Conservation (phyloP, 2,888 invertebrate genomes). For the Amphipyra tragopoginis region DNA sequence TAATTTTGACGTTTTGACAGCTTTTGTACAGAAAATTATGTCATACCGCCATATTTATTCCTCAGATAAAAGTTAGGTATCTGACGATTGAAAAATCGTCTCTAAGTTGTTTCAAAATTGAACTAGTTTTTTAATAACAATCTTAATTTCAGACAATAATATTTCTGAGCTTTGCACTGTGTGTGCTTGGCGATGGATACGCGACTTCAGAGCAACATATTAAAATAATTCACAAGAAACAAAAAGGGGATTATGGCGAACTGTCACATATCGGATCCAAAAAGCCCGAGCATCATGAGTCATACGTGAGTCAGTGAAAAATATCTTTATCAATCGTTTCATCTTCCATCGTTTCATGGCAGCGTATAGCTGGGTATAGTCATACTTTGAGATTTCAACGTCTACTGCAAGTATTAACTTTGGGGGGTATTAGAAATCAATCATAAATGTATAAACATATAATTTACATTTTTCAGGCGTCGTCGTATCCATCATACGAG, state of each 20-base stretch:
- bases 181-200: constrained; percentile 69
- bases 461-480: constrained; percentile 67
- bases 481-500: constrained; percentile 86
- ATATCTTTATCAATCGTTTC: no score
- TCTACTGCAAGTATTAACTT: no score
- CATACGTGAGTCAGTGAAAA: constrained; percentile 74
- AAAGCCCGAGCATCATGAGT: constrained; percentile 79
- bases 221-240: constrained; percentile 56
- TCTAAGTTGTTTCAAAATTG: no score
- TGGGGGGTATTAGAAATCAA: no score
- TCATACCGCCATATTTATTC: no score
- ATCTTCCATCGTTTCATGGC: no score
- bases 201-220: constrained; percentile 77
- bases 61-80: no score
- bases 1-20: no score
- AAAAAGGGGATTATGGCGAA: constrained; percentile 68
- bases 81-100: no score
- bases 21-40: no score
- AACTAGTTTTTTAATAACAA: neutral
- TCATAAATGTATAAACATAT: neutral
- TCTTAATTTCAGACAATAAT: constrained; percentile 65
- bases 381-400: neutral
- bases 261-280: constrained; percentile 72
- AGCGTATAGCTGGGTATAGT: no score
- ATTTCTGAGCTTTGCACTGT: constrained; percentile 69